Percentiles rank a stretch among this genome's conserved stretches.
Evolutionary conservation across 2,113 vertebrate genomes (phyloP).

Genomic region (Pimephales promelas): DNA sequence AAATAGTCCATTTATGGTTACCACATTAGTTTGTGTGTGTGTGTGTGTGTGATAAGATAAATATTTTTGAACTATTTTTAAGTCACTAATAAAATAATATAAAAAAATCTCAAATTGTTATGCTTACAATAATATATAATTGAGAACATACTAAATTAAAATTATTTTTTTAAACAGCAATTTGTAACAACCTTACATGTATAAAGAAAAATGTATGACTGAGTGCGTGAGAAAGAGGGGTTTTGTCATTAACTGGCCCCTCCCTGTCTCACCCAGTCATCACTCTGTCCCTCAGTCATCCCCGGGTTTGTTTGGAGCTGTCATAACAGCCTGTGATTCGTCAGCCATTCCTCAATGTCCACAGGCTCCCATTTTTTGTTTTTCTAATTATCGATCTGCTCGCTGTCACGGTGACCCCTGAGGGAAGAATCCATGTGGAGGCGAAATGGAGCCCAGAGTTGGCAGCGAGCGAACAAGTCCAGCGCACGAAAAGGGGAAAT

Average conservation of each 20-base stretch:
- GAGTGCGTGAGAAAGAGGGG: slow-evolving; percentile 34
- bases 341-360: slow-evolving; percentile 45
- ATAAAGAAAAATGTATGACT: slow-evolving; percentile 35
- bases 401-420: slow-evolving; percentile 50
- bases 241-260: slow-evolving; percentile 14
- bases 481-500: slow-evolving; percentile 65
- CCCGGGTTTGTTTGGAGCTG: slow-evolving; percentile 58
- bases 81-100: too few relatives aligned
- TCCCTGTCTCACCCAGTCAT: slow-evolving; percentile 42
- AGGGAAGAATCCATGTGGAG: slow-evolving; percentile 56
- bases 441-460: slow-evolving; percentile 57
- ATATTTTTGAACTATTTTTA: too few relatives aligned
- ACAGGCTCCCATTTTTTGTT: slow-evolving; percentile 41
- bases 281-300: slow-evolving; percentile 47
- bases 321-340: slow-evolving; percentile 58
- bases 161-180: too few relatives aligned
- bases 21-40: neutral
- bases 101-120: too few relatives aligned
- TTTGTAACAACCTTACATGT: neutral
- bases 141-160: too few relatives aligned
- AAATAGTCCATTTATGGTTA: neutral
- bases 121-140: too few relatives aligned
- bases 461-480: slow-evolving; percentile 55
- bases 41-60: too few relatives aligned
- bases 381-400: slow-evolving; percentile 55